phyloP scores from a whole-genome alignment of 2,797 vertebrate species.

The Ctenopoma multispine region DNA sequence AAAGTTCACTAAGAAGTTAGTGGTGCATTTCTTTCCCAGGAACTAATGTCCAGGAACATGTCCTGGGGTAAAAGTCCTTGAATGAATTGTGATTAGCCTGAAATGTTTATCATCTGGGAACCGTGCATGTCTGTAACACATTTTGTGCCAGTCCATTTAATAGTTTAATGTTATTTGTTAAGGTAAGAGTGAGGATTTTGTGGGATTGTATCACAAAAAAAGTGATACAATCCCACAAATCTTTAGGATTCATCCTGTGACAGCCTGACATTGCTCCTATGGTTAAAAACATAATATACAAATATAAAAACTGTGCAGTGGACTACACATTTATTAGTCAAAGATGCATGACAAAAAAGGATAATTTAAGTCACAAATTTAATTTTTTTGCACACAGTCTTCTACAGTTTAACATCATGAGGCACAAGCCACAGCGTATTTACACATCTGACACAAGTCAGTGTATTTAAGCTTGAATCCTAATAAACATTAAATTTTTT shows the following conservation, averaged over 20 bases:
- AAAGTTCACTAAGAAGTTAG: too few species aligned
- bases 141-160: not conserved
- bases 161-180: not conserved
- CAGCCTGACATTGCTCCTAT: not conserved
- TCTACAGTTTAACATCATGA: too few species aligned
- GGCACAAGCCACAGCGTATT: too few species aligned
- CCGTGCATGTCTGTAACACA: not conserved
- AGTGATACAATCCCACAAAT: too few species aligned
- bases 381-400: not conserved
- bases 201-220: too few species aligned
- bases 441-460: too few species aligned
- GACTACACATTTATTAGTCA: not conserved
- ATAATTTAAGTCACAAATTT: not conserved
- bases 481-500: not conserved
- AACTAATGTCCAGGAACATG: too few species aligned
- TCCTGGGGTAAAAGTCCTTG: too few species aligned
- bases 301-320: not conserved
- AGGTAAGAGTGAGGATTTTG: too few species aligned
- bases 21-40: too few species aligned
- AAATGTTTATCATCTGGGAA: not conserved
- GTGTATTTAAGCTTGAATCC: slow-evolving; percentile 1
- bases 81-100: too few species aligned
- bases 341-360: not conserved
- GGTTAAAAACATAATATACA: not conserved
- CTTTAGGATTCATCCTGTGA: too few species aligned